Base-by-base conservation (phyloP, 2,113 vertebrate genomes). In the Actenoides hombroni region DNA sequence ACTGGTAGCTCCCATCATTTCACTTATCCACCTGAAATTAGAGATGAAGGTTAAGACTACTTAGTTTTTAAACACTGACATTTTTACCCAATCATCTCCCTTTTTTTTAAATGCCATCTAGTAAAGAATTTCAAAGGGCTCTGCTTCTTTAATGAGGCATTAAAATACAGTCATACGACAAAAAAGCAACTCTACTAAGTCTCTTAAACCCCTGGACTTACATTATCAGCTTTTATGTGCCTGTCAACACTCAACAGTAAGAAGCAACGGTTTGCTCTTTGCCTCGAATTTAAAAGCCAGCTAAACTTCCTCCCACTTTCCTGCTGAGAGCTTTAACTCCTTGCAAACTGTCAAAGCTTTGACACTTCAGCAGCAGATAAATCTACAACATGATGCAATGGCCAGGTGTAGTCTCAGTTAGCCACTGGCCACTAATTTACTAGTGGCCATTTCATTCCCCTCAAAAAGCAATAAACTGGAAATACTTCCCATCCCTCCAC, bases 221-320 rank as follows among this genome's bases (percentile, higher is more conserved):
- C 98, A 98, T 98, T 98, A 98, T 98, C 98, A 98, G 97, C 98
- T 98, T 99, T 99, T 99, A 99, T 98, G 97, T 98, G 98, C 98
- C 98, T 98, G 98, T 99, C 98, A 98, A 98, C 98, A 98, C 98
- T 98, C 96, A 92, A 92, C 73, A 92, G 86, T 92, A 97, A 97
- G 96, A 95, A 96, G 97, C 96, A 96, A 96, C 92, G 89, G 91
- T 96, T 97, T 97, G 95, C 95, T 95, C 93, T 96, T 95, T 97
- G 95, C 92, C 95, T 97, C 10, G 15, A 97, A 95, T 97, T 97
- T 97, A 97, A 97, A 97, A 97, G 97, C 89, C 94, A 97, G 94
- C 96, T 96, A 98, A 98, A 97, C 97, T 96, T 96, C 96, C 97
- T 97, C 96, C 97, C 92, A 90, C 97, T 97, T 98, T 97, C 94